Evolutionary conservation across 2,113 vertebrate species (phyloP), one percentile per base, ranked within the genome.

Genomic region (Prionailurus viverrinus): DNA sequence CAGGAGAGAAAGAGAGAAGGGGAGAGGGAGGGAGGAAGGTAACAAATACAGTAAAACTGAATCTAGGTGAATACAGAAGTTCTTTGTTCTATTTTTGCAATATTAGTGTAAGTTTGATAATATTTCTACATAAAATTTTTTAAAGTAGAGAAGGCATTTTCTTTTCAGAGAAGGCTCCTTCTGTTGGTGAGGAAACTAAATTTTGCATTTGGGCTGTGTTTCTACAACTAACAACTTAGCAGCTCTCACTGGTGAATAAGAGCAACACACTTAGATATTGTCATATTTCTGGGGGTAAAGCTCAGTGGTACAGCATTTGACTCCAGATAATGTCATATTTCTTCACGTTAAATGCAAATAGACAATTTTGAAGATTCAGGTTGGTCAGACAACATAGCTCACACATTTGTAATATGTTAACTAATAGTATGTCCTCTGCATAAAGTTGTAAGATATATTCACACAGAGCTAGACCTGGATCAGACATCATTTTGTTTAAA

Each of bases 111-210:
- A 58, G 41, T 83, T 63, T 71, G 76, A 53, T 87, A 33, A 66
- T 84, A 71, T 55, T 83, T 84, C n/a, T 71, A 66, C 36, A 85
- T 82, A 61, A 27, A 84, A 55, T 89, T 84, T 61, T 36, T 11
- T 82, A 82, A 69, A 74, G 65, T 82, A 76, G 27, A 96, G n/a
- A 83, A 84, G 69, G 8, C 45, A 61, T 61, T 91, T 93, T 89
- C 33, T 92, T 76, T 68, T 36, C 27, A 76, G 21, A 55, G n/a
- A 76, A 45, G 9, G 82, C 69, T 91, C 7, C n/a, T 88, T 31
- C 14, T 88, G 84, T 3, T 63, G 16, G 76, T 81, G n/a, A 61
- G 41, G 69, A 95, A 93, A 51, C 58, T 39, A 23, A 86, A 66
- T 73, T 82, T 39, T 31, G 15, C 7, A 71, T 79, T 71, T 91